phyloP scores from a whole-genome alignment of 2,888 invertebrate species.

The Drosophila siamana region DNA sequence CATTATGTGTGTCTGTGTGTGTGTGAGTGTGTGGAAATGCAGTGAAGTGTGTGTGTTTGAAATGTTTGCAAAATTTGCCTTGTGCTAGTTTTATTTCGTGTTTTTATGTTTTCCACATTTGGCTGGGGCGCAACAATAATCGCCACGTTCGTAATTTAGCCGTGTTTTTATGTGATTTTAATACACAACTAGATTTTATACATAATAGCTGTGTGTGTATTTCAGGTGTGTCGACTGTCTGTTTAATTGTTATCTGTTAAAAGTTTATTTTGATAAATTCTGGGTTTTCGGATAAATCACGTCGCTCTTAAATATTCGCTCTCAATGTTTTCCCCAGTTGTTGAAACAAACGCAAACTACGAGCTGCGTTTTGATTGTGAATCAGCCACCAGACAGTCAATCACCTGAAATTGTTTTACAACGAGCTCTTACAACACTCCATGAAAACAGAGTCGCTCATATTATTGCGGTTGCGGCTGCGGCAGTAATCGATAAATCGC shows the following conservation, averaged over 20 bases:
- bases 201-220: not conserved
- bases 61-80: conserved; percentile 2
- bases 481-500: conserved; percentile 1
- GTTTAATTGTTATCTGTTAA: not conserved
- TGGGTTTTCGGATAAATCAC: no score
- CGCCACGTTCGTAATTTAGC: not conserved
- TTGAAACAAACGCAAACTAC: not conserved
- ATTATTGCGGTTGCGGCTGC: not conserved
- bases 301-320: no score
- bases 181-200: not conserved
- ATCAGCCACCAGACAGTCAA: not conserved
- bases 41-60: not conserved
- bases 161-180: not conserved
- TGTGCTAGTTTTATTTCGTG: not conserved
- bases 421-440: not conserved
- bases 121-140: not conserved
- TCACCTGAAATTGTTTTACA: not conserved
- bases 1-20: not conserved
- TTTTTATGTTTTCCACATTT: not conserved
- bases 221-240: no score
- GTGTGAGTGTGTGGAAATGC: not conserved
- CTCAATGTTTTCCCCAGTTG: not conserved
- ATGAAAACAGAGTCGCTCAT: not conserved
- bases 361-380: not conserved
- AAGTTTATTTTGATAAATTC: no score